Evolutionary conservation across 2,888 invertebrate genomes (phyloP).

Genomic region (Taphrorychus bicolor): DNA sequence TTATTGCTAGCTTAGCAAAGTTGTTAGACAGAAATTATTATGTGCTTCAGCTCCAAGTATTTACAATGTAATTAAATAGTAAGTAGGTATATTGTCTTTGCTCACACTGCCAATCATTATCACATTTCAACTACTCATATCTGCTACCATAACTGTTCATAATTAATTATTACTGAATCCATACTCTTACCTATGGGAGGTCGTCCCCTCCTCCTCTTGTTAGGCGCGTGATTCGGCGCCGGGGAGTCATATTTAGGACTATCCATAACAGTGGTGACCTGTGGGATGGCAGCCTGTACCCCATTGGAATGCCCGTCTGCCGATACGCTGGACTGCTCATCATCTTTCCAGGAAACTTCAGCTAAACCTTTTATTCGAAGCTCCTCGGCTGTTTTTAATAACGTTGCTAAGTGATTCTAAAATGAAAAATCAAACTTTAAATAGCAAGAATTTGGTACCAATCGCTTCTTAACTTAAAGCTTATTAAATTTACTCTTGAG

Average conservation of each 20-base stretch:
- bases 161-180: no score
- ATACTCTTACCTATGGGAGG: constrained; percentile 63
- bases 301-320: constrained; percentile 52
- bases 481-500: no score
- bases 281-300: constrained; percentile 56
- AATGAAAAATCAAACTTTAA: constrained; percentile 38
- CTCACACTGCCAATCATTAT: no score
- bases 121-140: no score
- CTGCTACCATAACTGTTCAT: no score
- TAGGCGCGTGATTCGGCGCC: constrained; percentile 50
- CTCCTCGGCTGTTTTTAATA: constrained; percentile 91
- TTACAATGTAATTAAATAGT: no score
- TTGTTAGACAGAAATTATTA: no score
- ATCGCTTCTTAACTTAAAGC: no score
- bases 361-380: constrained; percentile 90
- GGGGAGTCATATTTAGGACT: constrained; percentile 49
- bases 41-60: no score
- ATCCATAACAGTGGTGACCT: constrained; percentile 59
- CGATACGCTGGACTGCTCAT: constrained; percentile 54
- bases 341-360: constrained; percentile 85
- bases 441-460: neutral
- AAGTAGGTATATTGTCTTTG: no score
- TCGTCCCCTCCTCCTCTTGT: constrained; percentile 72
- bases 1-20: no score
- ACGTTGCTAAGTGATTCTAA: constrained; percentile 84